Evolutionary conservation across 2,797 vertebrate genomes (phyloP).

Genomic region (Kryptolebias ocellatus): DNA sequence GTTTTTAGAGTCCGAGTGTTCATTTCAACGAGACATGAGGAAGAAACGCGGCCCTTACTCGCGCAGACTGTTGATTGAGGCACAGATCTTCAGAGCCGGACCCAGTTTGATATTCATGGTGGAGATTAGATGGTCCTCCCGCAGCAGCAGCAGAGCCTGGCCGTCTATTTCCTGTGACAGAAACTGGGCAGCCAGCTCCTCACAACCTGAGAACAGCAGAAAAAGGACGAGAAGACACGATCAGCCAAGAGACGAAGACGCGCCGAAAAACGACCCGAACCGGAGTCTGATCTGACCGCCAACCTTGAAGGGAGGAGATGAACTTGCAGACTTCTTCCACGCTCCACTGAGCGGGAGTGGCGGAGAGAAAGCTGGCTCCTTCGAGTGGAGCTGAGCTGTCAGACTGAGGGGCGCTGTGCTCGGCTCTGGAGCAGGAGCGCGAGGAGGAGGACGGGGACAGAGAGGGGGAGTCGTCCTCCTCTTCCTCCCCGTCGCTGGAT

Average conservation of each 20-base stretch:
- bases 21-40: constrained; percentile 25
- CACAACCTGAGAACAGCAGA: constrained; percentile 85
- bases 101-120: constrained; percentile 99
- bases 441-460: constrained; percentile 90
- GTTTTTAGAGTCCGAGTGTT: constrained; percentile 23
- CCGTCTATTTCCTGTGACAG: constrained; percentile 98
- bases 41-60: constrained; percentile 74
- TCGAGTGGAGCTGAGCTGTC: constrained; percentile 86
- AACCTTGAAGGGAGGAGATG: constrained; percentile 96
- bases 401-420: constrained; percentile 78
- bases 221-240: background rate
- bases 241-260: background rate
- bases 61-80: constrained; percentile 96
- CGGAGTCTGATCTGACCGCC: constrained; percentile 20
- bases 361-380: constrained; percentile 89
- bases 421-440: constrained; percentile 85
- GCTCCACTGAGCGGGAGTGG: constrained; percentile 93
- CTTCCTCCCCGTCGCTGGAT: constrained; percentile 94
- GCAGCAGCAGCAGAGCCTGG: constrained; percentile 94
- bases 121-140: constrained; percentile 98
- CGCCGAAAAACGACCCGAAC: background rate
- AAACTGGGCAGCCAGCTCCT: constrained; percentile 96
- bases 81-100: constrained; percentile 98
- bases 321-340: constrained; percentile 97
- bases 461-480: constrained; percentile 81